phyloP scores from a whole-genome alignment of 2,113 vertebrate species.

The Marmota flaviventris region DNA sequence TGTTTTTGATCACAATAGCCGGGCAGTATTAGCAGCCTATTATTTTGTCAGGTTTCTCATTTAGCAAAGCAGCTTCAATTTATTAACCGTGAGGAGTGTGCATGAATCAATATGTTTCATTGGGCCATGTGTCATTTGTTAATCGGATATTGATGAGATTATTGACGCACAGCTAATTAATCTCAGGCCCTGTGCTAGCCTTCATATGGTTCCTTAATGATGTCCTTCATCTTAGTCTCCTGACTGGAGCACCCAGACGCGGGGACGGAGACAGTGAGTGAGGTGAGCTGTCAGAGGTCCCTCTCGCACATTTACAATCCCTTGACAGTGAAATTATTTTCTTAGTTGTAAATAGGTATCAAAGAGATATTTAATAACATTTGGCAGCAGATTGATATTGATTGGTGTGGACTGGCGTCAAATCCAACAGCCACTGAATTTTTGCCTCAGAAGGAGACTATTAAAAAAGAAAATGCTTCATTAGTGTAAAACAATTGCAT shows the following conservation, averaged over 20 bases:
- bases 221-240: constrained; percentile 98
- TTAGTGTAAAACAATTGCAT: constrained; percentile 78
- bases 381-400: constrained; percentile 88
- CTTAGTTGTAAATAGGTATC: constrained; percentile 91
- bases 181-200: constrained; percentile 93
- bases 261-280: constrained; percentile 89
- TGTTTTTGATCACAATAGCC: constrained; percentile 89
- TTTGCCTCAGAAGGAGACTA: constrained; percentile 73
- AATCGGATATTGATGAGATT: constrained; percentile 99
- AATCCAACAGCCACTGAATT: constrained; percentile 81
- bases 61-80: constrained; percentile 96
- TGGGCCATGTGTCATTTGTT: constrained; percentile 99
- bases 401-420: constrained; percentile 84
- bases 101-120: constrained; percentile 99
- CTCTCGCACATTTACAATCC: constrained; percentile 88
- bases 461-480: constrained; percentile 80
- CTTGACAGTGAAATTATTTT: constrained; percentile 89
- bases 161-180: constrained; percentile 99
- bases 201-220: constrained; percentile 99
- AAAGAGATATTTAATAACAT: constrained; percentile 92
- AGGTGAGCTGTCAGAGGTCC: constrained; percentile 90
- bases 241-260: constrained; percentile 88
- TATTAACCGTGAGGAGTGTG: constrained; percentile 95
- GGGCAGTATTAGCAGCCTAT: constrained; percentile 88
- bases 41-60: constrained; percentile 94